phyloP scores from a whole-genome alignment of 2,113 vertebrate species.

The Cynoglossus semilaevis region DNA sequence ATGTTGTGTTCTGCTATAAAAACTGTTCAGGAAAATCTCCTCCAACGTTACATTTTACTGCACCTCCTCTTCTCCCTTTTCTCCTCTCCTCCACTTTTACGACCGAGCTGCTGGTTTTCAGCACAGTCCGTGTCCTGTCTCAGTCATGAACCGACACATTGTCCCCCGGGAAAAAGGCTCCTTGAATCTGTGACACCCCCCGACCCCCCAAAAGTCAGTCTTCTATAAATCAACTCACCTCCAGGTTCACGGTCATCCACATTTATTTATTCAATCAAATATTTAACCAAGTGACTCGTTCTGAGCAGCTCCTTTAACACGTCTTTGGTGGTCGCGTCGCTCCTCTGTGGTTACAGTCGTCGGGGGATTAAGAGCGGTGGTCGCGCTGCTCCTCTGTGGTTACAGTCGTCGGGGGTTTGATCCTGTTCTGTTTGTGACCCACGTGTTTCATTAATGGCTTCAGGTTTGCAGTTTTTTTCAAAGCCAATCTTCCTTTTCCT shows the following conservation, averaged over 20 bases:
- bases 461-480: not conserved
- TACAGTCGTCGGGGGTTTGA: too few relatives aligned
- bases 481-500: too few relatives aligned
- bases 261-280: slow-evolving; percentile 42
- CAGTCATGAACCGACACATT: slow-evolving; percentile 67
- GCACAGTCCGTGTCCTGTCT: slow-evolving; percentile 66
- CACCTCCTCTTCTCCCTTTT: slow-evolving; percentile 10
- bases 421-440: too few relatives aligned
- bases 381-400: too few relatives aligned
- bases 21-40: not conserved
- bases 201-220: not conserved
- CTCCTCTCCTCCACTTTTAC: slow-evolving; percentile 43
- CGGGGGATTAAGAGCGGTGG: too few relatives aligned
- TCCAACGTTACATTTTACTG: slow-evolving; percentile 18
- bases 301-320: too few relatives aligned
- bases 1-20: too few relatives aligned
- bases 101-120: slow-evolving; percentile 38
- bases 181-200: slow-evolving; percentile 30
- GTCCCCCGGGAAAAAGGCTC: slow-evolving; percentile 52
- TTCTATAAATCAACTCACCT: slow-evolving; percentile 61
- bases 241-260: slow-evolving; percentile 50
- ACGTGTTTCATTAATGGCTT: too few relatives aligned
- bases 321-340: too few relatives aligned
- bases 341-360: too few relatives aligned
- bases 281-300: slow-evolving; percentile 60